Evolutionary conservation across 2,113 vertebrate genomes (phyloP), one percentile per base, ranked within the genome.

Genomic region (Petrocephalus microphthalmus): DNA sequence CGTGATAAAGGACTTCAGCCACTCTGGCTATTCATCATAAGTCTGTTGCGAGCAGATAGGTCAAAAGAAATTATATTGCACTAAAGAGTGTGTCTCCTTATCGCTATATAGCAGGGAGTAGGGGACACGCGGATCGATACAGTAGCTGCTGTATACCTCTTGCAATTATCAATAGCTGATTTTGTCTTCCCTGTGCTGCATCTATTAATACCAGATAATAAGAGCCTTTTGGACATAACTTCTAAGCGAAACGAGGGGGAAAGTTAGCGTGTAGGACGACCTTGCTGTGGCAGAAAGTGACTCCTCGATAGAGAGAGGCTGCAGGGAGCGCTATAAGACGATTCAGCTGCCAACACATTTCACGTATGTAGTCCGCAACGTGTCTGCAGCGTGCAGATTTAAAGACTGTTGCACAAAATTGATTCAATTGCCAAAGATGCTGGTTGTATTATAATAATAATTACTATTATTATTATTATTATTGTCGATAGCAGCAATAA

Each of bases 21-120:
- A 97, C 96, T 96, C 95, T 90, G 91, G 98, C 98, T 98, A 99
- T 99, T 99, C 98, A 99, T 99, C 98, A 99, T 99, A 99, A 99
- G 98, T 98, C 97, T 99, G 98, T 98, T 98, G 97, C 97, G 97
- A 97, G 97, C 97, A 98, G 98, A 99, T 99, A 99, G 98, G 98
- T 99, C 98, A 98, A 97, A 99, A 99, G 97, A 99, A 99, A 99
- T 99, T 97, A 99, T 99, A 99, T 99, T 97, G 98, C 98, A 98
- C 97, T 98, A 97, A 99, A 99, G 97, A 98, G 96, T 96, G 97
- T 97, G 97, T 97, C 97, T 97, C 96, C 98, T 99, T 99, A 99
- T 99, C 98, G 99, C 97, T 95, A 94, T 92, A 95, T 95, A 96
- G 95, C 98, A 99, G 98, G 97, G 97, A 98, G 97, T 97, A 96